A percentile compares a stretch with the other conserved stretches of the same genome.
Evolutionary conservation across 2,797 vertebrate genomes (phyloP).

Genomic region (Syndactyla subalaris): DNA sequence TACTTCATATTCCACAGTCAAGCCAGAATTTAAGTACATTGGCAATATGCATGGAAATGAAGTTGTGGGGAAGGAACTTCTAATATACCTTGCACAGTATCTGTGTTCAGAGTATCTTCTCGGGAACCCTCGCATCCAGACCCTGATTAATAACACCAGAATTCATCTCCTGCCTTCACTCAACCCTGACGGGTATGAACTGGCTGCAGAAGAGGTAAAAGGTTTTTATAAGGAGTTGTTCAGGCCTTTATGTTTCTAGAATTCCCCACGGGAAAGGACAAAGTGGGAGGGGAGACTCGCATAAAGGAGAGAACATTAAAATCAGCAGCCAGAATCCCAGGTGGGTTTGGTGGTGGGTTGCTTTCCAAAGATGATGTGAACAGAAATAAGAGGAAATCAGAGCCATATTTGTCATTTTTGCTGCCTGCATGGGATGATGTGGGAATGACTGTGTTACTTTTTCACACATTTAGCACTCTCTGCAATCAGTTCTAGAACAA

Average conservation of each 20-base stretch:
- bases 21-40: slow-evolving; percentile 94
- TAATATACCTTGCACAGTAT: slow-evolving; percentile 93
- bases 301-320: not conserved
- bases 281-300: not conserved
- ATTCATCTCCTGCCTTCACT: slow-evolving; percentile 95
- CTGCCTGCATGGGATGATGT: not conserved
- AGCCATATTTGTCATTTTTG: not conserved
- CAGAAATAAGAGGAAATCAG: not conserved
- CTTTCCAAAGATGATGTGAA: not conserved
- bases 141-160: slow-evolving; percentile 91
- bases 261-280: not conserved
- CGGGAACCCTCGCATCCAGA: slow-evolving; percentile 88
- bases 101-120: slow-evolving; percentile 92
- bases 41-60: slow-evolving; percentile 99
- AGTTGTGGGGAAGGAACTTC: slow-evolving; percentile 91
- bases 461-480: not conserved
- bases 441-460: slow-evolving; percentile 2
- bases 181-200: slow-evolving; percentile 96
- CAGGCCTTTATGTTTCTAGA: not conserved
- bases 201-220: slow-evolving; percentile 94
- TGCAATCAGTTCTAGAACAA: not conserved
- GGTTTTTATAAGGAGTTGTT: not conserved
- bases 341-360: not conserved
- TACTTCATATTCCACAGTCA: slow-evolving; percentile 78
- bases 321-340: not conserved